phyloP scores from a whole-genome alignment of 2,113 vertebrate genomes.

The Aepyceros melampus region DNA sequence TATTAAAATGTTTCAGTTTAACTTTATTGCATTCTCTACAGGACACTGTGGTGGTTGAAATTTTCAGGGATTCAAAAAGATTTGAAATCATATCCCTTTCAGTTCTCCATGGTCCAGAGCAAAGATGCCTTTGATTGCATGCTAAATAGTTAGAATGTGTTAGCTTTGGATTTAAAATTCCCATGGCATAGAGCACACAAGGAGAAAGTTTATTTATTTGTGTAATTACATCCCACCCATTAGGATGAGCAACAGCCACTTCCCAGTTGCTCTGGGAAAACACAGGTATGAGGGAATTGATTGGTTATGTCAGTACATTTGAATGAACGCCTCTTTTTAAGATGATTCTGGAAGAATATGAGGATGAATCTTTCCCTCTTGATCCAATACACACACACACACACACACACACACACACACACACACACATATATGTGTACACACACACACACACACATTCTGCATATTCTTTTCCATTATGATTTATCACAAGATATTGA shows the following conservation, averaged over 20 bases:
- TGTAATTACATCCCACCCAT: neutral
- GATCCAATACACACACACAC: rapidly evolving
- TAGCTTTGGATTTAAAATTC: neutral
- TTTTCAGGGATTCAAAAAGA: neutral
- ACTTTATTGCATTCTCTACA: neutral
- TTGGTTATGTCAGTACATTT: neutral
- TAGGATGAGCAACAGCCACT: neutral
- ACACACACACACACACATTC: neutral
- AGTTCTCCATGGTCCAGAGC: neutral
- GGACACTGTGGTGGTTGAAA: neutral
- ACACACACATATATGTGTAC: too few relatives aligned
- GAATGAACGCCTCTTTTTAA: neutral
- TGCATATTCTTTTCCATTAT: neutral
- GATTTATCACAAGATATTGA: neutral
- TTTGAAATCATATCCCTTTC: neutral
- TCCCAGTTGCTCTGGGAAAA: neutral
- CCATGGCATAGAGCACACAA: neutral
- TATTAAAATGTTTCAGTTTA: neutral
- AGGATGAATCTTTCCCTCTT: neutral
- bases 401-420: neutral
- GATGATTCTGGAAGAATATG: neutral
- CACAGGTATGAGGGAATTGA: neutral
- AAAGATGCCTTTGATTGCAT: neutral
- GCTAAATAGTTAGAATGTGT: neutral
- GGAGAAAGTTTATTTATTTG: neutral